phyloP scores from a whole-genome alignment of 1,140 invertebrate genomes.

The Muscidifurax raptorellus region DNA sequence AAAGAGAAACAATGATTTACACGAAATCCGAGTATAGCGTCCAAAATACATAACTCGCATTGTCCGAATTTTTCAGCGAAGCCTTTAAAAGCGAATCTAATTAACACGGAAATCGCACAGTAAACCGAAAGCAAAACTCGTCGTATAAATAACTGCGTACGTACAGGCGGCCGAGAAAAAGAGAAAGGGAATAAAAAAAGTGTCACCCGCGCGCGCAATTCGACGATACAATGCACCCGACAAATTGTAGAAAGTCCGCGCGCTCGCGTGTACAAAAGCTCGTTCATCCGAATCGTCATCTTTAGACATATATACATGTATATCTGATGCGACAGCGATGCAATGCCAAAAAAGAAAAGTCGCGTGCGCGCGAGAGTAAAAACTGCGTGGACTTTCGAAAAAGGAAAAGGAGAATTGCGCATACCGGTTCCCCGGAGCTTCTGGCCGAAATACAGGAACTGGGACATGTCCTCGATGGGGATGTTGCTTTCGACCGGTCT shows the following conservation, averaged over 20 bases:
- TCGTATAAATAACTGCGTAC: neutral
- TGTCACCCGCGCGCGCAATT: neutral
- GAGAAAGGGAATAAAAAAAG: slow-evolving; percentile 14
- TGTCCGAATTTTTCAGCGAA: neutral
- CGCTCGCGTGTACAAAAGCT: too few species aligned
- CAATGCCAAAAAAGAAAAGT: slow-evolving; percentile 15
- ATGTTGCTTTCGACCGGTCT: slow-evolving; percentile 79
- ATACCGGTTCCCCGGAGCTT: slow-evolving; percentile 67
- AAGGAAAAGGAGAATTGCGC: slow-evolving; percentile 28
- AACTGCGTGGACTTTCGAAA: slow-evolving; percentile 48
- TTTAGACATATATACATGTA: too few species aligned
- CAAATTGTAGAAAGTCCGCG: slow-evolving; percentile 24
- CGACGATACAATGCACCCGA: neutral
- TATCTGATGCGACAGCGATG: neutral
- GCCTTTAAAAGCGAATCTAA: slow-evolving; percentile 3
- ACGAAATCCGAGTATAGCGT: too few species aligned
- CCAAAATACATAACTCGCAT: too few species aligned
- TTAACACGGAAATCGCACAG: neutral
- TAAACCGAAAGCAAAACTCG: neutral
- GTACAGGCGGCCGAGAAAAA: neutral
- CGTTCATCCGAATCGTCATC: slow-evolving; percentile 3
- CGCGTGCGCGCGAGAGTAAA: slow-evolving; percentile 39
- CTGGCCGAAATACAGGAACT: slow-evolving; percentile 83
- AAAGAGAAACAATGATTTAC: too few species aligned
- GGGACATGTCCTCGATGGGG: slow-evolving; percentile 81